Evolutionary conservation across 2,888 invertebrate species (phyloP).

Genomic region (Macropis europaea): DNA sequence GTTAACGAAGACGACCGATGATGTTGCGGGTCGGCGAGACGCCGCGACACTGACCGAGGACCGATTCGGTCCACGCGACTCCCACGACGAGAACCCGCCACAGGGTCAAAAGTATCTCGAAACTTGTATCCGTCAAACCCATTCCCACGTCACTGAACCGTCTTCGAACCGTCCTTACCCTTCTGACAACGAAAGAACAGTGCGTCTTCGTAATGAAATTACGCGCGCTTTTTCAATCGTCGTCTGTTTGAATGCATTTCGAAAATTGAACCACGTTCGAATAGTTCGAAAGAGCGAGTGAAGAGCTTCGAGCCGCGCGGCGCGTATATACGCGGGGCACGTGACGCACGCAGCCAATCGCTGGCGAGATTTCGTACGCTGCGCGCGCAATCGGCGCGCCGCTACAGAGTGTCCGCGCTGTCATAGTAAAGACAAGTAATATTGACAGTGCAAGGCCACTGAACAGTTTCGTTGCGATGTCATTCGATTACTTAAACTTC

Average conservation of each 20-base stretch:
- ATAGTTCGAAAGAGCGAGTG: conserved; percentile 65
- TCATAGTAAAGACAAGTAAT: not conserved
- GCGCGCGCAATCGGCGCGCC: too few relatives aligned
- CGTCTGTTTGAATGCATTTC: conserved; percentile 11
- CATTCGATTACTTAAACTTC: too few relatives aligned
- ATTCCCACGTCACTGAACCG: conserved; percentile 72
- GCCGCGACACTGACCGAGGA: conserved; percentile 67
- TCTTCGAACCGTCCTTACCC: conserved; percentile 1
- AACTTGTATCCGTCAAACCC: conserved; percentile 82
- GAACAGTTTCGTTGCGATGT: too few relatives aligned
- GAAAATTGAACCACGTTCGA: conserved; percentile 48
- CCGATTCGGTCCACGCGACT: conserved; percentile 63
- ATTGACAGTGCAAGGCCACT: too few relatives aligned
- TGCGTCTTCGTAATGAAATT: too few relatives aligned
- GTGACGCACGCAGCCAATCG: conserved; percentile 26
- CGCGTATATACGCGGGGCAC: conserved; percentile 62
- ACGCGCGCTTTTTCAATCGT: not conserved
- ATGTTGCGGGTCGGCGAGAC: conserved; percentile 59
- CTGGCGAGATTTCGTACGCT: not conserved
- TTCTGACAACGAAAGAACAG: too few relatives aligned
- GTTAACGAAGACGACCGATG: conserved; percentile 48
- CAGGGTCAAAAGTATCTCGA: conserved; percentile 81
- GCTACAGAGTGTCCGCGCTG: too few relatives aligned
- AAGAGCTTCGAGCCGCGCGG: conserved; percentile 54
- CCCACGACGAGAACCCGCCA: conserved; percentile 77